Base-by-base conservation (phyloP, 1,140 invertebrate species). In the Hycleus phaleratus region DNA sequence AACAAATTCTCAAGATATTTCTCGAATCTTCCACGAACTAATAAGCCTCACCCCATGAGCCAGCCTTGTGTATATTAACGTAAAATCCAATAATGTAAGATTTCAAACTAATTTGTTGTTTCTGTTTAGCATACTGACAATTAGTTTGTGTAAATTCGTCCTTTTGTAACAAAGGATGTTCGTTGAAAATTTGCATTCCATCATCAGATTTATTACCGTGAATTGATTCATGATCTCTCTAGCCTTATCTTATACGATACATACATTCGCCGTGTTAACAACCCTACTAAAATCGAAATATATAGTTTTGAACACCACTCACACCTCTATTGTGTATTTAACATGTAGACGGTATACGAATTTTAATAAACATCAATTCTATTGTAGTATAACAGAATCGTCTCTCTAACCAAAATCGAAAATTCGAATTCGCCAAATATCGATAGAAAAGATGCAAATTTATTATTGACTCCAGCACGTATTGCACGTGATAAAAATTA, bases 111-210 rank as follows among this genome's bases (percentile, higher is more conserved):
- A 45, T 45, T 45, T 45, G 11, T 45, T 45, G 43, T 45, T 6
- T 4, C 11, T 45, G 4, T 45, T 45, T 24, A 45, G 11, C 43
- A 45, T 45, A 11, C 11, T 45, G 11, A 45, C 43, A 24, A 11
- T 47, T 32, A 32, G 32, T 32, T 32, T 32, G 32, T 32, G 32
- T 32, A 32, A 32, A 32, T 32, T 32, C 32, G 32, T 32, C 32
- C 32, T 32, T 32, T 32, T 32, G 32, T 32, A 32, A 32, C 32
- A 32, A 32, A 32, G 32, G 32, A 32, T 32, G 4, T 32, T 32
- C n/a, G 24, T 24, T 24, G 46, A 49, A 38, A 49, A 49, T 49
- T 49, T 49, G 26, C 48, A 49, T 49, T 49, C 48, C 48, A 38
- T 10, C 26, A 38, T n/a, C 48, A 32, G 6, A 26, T 45, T 45